A percentile compares a stretch with the other conserved stretches of the same genome.
phyloP scores from a whole-genome alignment of 2,113 vertebrate species.

The Ciconia maguari region DNA sequence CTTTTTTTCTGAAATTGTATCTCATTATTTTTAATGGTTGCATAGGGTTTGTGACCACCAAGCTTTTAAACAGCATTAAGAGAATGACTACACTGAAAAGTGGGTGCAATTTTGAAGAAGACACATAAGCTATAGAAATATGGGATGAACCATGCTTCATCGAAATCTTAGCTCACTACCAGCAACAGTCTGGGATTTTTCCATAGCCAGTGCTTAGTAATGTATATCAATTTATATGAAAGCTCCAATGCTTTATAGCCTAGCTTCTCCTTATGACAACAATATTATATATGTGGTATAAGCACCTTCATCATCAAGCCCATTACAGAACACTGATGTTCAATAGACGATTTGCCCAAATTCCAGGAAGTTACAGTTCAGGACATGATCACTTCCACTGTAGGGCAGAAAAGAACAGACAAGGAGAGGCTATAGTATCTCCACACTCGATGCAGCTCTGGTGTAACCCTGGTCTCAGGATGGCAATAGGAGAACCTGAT shows the following conservation, averaged over 20 bases:
- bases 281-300: not conserved
- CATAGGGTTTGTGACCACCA: not conserved
- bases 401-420: not conserved
- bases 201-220: not conserved
- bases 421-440: not conserved
- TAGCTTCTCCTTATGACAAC: not conserved
- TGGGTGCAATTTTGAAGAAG: not conserved
- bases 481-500: not conserved
- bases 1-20: not conserved
- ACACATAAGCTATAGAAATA: not conserved
- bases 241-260: not conserved
- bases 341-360: not conserved
- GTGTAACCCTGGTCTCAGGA: no score
- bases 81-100: not conserved
- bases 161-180: not conserved
- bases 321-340: not conserved
- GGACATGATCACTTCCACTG: not conserved
- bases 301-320: not conserved
- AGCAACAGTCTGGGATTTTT: not conserved
- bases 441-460: not conserved
- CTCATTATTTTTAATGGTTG: not conserved
- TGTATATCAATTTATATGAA: not conserved
- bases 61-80: not conserved
- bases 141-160: not conserved
- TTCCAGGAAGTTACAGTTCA: not conserved